phyloP scores from a whole-genome alignment of 2,113 vertebrate genomes.

The Daubentonia madagascariensis region DNA sequence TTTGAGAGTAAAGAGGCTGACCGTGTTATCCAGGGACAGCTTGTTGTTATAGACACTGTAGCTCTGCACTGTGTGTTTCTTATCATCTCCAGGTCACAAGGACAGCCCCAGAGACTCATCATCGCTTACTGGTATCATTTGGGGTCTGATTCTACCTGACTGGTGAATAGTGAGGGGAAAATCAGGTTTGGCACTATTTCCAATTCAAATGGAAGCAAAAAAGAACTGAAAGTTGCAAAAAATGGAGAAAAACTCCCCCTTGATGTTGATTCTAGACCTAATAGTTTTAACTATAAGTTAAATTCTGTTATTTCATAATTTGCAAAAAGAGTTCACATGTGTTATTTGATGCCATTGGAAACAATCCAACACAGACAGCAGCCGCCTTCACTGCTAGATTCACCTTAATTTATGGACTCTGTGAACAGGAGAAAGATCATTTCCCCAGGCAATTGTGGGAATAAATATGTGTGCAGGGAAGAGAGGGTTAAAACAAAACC shows the following conservation, averaged over 20 bases:
- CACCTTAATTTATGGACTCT: not conserved
- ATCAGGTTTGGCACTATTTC: not conserved
- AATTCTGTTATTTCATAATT: not conserved
- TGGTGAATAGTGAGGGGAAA: not conserved
- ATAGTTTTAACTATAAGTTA: not conserved
- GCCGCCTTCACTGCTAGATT: not conserved
- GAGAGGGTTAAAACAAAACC: not conserved
- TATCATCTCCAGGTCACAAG: not conserved
- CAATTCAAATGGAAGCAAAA: not conserved
- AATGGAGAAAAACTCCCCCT: not conserved
- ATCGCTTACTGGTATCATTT: not conserved
- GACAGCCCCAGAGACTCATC: not conserved
- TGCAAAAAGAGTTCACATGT: not conserved
- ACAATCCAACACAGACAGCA: not conserved
- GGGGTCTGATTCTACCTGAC: too few relatives aligned
- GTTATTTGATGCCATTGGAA: not conserved
- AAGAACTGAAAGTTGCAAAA: not conserved
- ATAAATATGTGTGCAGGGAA: not conserved
- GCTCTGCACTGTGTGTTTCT: not conserved
- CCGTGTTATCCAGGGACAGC: not conserved
- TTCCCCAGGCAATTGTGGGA: not conserved
- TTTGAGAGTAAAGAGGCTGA: not conserved
- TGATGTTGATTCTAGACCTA: not conserved
- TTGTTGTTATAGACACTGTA: not conserved
- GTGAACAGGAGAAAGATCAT: not conserved